These are phyloP conservation scores for Gadus chalcogrammus DNA, from an alignment of 2,113 vertebrate species.

Conservation along the genomic window DNA sequence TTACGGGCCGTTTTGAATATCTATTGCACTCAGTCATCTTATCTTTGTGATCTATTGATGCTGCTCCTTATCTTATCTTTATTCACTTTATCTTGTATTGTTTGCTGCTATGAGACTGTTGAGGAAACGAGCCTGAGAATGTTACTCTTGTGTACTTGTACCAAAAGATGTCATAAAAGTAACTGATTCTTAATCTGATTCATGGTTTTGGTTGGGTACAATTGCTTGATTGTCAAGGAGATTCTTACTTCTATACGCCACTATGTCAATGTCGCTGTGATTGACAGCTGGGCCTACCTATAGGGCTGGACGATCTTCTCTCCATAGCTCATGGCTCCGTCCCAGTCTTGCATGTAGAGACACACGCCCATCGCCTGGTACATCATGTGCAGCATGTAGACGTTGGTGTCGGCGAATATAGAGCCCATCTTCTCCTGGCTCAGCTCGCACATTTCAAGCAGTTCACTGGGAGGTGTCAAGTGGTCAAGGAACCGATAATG, in stretches of 20 bases:
- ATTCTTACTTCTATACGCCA: neutral
- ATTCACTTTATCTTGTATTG: no score
- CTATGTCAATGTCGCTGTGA: neutral
- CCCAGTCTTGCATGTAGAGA: constrained; percentile 97
- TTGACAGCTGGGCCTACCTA: constrained; percentile 51
- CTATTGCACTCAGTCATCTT: no score
- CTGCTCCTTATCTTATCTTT: no score
- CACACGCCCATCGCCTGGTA: constrained; percentile 99
- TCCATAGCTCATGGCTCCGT: constrained; percentile 88
- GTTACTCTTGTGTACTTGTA: no score
- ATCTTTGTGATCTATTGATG: no score
- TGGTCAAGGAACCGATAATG: constrained; percentile 77
- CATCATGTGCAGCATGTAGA: constrained; percentile 99
- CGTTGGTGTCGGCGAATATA: constrained; percentile 89
- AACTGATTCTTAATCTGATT: no score
- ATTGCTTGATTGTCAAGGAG: neutral
- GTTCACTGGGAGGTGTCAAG: constrained; percentile 83
- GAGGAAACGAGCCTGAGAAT: no score
- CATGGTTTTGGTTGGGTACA: no score
- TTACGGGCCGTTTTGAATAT: no score
- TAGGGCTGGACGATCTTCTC: constrained; percentile 83
- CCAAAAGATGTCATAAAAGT: no score
- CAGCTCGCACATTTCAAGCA: constrained; percentile 94
- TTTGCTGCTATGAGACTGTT: no score
- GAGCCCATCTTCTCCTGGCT: constrained; percentile 94